These are phyloP conservation scores for Cantharis lateralis DNA, from an alignment of 2,888 invertebrate species.

Conservation along the genomic window DNA sequence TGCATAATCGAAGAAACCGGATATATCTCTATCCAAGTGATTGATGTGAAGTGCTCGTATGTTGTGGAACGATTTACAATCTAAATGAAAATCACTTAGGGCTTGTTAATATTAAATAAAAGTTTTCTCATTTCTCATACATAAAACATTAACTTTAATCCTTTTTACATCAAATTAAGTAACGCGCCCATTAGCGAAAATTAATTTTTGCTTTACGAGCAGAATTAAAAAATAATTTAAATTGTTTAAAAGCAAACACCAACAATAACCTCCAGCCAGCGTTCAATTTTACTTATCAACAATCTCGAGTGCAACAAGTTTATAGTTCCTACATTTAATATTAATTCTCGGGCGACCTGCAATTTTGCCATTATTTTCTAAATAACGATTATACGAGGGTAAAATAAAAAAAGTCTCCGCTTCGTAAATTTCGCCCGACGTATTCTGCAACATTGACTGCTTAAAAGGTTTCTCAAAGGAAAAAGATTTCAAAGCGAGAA, in stretches of 20 bases:
- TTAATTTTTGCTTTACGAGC: background rate
- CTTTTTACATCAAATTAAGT: background rate
- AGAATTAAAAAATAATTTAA: background rate
- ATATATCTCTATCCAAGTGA: slow-evolving; percentile 18
- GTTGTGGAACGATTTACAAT: slow-evolving; percentile 10
- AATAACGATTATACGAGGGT: background rate
- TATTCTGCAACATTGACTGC: background rate
- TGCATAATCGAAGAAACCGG: background rate
- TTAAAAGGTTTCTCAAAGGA: background rate
- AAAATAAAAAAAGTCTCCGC: background rate
- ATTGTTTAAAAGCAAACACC: background rate
- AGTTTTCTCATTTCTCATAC: background rate
- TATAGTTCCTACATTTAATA: background rate
- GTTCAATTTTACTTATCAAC: background rate
- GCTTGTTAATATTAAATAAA: background rate
- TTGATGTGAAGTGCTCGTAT: slow-evolving; percentile 19
- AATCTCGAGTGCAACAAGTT: background rate
- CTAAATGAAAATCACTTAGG: slow-evolving; percentile 1
- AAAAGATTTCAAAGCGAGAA: background rate
- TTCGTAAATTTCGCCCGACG: background rate
- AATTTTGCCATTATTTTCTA: background rate
- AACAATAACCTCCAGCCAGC: background rate
- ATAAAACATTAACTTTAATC: background rate
- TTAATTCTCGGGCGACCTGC: background rate
- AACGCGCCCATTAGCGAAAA: background rate